Evolutionary conservation across 2,888 invertebrate species (phyloP).

Genomic region (Pelosia muscerda): DNA sequence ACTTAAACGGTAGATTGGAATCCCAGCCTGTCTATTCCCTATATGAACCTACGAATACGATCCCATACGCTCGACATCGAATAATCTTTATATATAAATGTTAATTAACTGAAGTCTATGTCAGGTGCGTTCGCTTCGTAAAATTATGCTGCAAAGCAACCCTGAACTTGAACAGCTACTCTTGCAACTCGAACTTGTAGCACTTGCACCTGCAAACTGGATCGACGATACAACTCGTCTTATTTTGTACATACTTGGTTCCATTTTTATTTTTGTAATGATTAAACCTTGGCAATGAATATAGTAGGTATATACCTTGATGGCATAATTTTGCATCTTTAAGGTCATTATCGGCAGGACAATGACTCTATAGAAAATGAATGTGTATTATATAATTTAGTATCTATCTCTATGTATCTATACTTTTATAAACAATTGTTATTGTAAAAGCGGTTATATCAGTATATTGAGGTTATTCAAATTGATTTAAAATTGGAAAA

Average conservation of each 20-base stretch:
- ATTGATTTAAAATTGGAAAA: too few species aligned
- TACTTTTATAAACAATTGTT: too few species aligned
- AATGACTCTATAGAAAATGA: neutral
- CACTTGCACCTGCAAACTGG: slow-evolving; percentile 21
- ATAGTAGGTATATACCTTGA: neutral
- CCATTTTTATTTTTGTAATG: neutral
- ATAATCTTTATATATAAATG: neutral
- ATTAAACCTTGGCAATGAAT: slow-evolving; percentile 1
- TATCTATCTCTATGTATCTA: too few species aligned
- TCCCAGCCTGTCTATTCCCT: neutral
- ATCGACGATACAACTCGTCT: neutral
- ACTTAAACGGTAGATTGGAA: neutral
- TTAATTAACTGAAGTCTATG: neutral
- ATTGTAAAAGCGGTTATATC: too few species aligned
- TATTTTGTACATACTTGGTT: slow-evolving; percentile 3
- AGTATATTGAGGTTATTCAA: too few species aligned
- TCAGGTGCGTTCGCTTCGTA: slow-evolving; percentile 5
- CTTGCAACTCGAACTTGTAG: neutral
- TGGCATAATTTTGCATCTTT: slow-evolving; percentile 3
- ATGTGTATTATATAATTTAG: neutral
- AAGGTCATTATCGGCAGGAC: neutral
- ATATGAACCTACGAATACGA: neutral
- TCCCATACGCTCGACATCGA: neutral
- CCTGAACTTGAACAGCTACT: slow-evolving; percentile 38
- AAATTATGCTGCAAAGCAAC: slow-evolving; percentile 21